These are phyloP conservation scores for Gallinago solitaria DNA, from an alignment of 2,797 vertebrate species.

Conservation along the genomic window DNA sequence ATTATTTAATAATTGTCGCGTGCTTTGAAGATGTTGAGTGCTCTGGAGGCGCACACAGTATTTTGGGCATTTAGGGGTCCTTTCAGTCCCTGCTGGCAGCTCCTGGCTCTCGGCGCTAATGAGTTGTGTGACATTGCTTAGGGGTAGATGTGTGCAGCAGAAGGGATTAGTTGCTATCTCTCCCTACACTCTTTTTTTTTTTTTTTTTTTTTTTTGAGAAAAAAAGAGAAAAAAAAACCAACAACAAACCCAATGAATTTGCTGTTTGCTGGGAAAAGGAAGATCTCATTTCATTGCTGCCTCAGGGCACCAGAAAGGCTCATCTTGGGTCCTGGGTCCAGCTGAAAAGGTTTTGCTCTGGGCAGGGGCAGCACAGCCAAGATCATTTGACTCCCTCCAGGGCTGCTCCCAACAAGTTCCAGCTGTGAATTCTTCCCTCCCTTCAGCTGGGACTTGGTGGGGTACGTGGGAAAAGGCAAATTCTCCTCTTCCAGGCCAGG, in stretches of 20 bases:
- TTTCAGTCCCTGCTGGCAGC: background rate
- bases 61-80: background rate
- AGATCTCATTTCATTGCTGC: background rate
- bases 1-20: slow-evolving; percentile 6
- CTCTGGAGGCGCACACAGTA: background rate
- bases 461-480: background rate
- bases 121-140: background rate
- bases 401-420: background rate
- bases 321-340: background rate
- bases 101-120: background rate
- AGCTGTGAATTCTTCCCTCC: background rate
- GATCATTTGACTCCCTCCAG: background rate
- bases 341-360: background rate
- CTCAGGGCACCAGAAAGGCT: background rate
- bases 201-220: too few species aligned
- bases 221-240: too few species aligned
- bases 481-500: background rate
- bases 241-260: background rate
- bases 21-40: slow-evolving; percentile 1
- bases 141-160: background rate
- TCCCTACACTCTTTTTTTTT: background rate
- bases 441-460: background rate
- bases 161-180: background rate
- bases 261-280: background rate
- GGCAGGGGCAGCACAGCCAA: background rate